Evolutionary conservation across 2,888 invertebrate species (phyloP), one percentile per base, ranked within the genome.

Genomic region (Drosophila macrospina): DNA sequence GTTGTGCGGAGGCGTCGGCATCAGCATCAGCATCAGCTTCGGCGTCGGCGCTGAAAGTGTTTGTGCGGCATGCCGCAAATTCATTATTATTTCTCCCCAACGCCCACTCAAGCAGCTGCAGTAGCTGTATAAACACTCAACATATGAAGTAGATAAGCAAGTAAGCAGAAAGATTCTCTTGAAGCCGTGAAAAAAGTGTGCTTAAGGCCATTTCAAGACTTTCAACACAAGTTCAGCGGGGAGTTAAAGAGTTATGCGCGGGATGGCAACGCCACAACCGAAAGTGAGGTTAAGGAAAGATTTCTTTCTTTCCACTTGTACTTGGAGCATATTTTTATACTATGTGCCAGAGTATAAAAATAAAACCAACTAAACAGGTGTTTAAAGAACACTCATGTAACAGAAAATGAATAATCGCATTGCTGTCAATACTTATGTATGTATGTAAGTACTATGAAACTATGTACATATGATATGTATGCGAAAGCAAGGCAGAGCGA

Each of bases 51-150:
- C 57, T 74, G 59, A 68, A 77, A 75, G 79, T 88, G 89, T 82
- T 74, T 82, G 89, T 85, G 77, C 69, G 85, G 86, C 89, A 74
- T 87, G 74, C 88, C 89, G 69, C 85, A 88, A 85, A 85, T 85
- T 87, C 85, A 89, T 85, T 85, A 85, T 87, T 89, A 85, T 85
- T 85, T 81, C 71, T 60, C 60, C 57, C 74, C 50, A 66, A 60
- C 74, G 39, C 65, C 59, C 64, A 65, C 64, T 51, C 50, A 48
- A 54, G 54, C 56, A 61, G 60, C 63, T 34, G 66, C 66, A 52
- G 60, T 42, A 26, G 42, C 60, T 34, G 30, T 30, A 69, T 69
- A 74, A 74, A 78, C 75, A 75, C 56, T 52, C 63, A 64, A 28
- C 62, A 79, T 51, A 66, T 63, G 71, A 63, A 76, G 76, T 75